Evolutionary conservation across 2,113 vertebrate species (phyloP), one percentile per base, ranked within the genome.

Genomic region (Speoplatyrhinus poulsoni): DNA sequence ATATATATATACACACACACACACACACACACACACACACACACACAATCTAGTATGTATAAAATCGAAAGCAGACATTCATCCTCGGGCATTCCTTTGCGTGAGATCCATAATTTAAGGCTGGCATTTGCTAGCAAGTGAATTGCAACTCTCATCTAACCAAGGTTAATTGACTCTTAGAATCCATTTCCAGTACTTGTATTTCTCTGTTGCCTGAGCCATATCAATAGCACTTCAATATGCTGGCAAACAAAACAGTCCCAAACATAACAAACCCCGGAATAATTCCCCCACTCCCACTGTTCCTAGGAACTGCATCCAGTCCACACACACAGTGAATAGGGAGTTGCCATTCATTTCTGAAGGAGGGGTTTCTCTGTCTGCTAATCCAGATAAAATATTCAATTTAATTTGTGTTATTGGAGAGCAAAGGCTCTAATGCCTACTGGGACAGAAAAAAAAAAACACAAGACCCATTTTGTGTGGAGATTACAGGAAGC

Each of bases 81-180:
- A 62, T 82, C 81, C 79, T 58, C 74, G 46, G 82, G 85, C 82
- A 77, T 61, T 81, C 46, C 67, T 75, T 80, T 65, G 56, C 77
- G 33, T 48, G 50, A 65, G 54, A 72, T 86, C 59, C 73, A 79
- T 82, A 83, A 86, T 81, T 79, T 73, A 74, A 84, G 74, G 57
- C 76, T 32, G 80, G 50, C 66, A 73, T 83, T 70, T 69, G 66
- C 73, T 81, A 79, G 78, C 67, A 72, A 87, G 73, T 80, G 73
- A 71, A 66, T 66, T 70, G 79, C 82, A 79, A 83, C 82, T 85
- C 73, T 82, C 72, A 85, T 89, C 85, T 82, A 52, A 73, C 68
- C 55, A 15, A 70, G 89, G 88, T 91, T 89, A 90, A 91, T 88
- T 89, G 85, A 85, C 85, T 90, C 84, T 89, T 80, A 81, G 78